Conservation (phyloP, 1,140 invertebrate species). For the Apocrypta bakeri region DNA sequence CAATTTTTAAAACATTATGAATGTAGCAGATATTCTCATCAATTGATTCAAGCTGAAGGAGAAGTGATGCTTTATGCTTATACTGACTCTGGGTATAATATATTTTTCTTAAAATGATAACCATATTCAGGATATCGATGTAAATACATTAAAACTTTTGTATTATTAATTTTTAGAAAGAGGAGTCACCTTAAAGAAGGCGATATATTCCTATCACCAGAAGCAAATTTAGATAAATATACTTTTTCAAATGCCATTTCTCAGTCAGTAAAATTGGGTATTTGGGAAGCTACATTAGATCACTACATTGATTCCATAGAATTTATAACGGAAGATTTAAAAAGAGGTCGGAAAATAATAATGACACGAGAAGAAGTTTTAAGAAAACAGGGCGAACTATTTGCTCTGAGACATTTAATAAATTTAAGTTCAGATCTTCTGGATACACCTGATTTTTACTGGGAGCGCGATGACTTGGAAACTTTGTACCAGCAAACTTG, state of each 20-base stretch:
- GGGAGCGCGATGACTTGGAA: conserved; percentile 94
- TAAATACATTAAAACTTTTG: conserved; percentile 8
- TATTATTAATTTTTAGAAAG: conserved; percentile 64
- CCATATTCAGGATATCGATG: neutral
- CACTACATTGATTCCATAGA: conserved; percentile 89
- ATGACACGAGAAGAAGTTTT: conserved; percentile 85
- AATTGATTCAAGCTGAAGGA: conserved; percentile 83
- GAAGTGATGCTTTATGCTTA: conserved; percentile 90
- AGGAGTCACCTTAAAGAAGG: conserved; percentile 73
- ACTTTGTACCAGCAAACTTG: conserved; percentile 86
- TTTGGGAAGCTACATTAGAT: conserved; percentile 92
- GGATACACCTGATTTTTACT: conserved; percentile 97
- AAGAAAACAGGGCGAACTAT: conserved; percentile 93
- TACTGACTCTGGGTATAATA: conserved; percentile 74
- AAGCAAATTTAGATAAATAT: conserved; percentile 81
- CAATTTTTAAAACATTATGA: conserved; percentile 81
- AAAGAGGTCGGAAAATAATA: conserved; percentile 79
- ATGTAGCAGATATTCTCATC: conserved; percentile 80
- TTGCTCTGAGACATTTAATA: conserved; percentile 90
- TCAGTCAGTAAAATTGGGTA: conserved; percentile 92
- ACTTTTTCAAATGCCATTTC: conserved; percentile 93
- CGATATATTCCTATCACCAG: conserved; percentile 72
- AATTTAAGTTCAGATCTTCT: conserved; percentile 95
- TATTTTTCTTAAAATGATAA: conserved; percentile 50
- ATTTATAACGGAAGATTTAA: conserved; percentile 87